Percentiles rank a stretch among this genome's conserved stretches.
Evolutionary conservation across 2,888 invertebrate species (phyloP).

Genomic region (Tipula unca): DNA sequence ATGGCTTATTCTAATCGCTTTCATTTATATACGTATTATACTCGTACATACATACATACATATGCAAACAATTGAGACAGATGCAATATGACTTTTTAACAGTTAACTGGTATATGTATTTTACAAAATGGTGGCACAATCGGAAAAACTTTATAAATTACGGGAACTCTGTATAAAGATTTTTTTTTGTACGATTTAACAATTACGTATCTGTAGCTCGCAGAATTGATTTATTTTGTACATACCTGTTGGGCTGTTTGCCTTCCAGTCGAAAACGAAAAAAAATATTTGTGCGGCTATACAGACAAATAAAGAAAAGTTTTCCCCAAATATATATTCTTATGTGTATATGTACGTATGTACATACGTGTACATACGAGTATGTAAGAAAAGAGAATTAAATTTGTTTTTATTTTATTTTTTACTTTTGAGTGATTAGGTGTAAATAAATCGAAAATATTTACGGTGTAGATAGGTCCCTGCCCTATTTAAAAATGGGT

Average conservation of each 20-base stretch:
- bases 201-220: not conserved
- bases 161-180: not conserved
- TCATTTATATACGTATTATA: not conserved
- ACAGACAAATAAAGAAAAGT: not conserved
- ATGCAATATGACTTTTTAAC: not conserved
- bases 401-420: not conserved
- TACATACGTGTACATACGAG: too few relatives aligned
- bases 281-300: not conserved
- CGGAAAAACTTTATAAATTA: not conserved
- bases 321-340: not conserved
- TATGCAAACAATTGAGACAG: not conserved
- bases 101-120: not conserved
- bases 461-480: too few relatives aligned
- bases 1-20: not conserved
- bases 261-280: not conserved
- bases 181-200: not conserved
- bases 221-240: not conserved
- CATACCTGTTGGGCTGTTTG: too few relatives aligned
- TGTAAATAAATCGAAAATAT: not conserved
- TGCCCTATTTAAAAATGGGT: too few relatives aligned
- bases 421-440: not conserved
- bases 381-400: not conserved
- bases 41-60: too few relatives aligned
- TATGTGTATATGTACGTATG: too few relatives aligned
- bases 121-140: not conserved